Evolutionary conservation across 2,113 vertebrate genomes (phyloP), one percentile per base, ranked within the genome.

Genomic region (Podiceps cristatus): DNA sequence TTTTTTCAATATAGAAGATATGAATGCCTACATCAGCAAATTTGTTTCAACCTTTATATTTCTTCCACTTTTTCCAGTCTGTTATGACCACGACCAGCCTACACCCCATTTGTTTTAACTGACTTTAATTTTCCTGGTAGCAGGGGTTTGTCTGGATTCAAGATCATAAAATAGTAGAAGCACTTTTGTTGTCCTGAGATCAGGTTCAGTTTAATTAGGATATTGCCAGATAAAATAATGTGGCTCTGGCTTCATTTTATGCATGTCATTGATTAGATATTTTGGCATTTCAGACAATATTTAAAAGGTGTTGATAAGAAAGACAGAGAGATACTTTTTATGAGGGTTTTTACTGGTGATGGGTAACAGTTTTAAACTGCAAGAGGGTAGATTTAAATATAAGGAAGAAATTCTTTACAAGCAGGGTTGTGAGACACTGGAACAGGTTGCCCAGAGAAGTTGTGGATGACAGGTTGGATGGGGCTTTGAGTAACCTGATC

Each of bases 341-440:
- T 0, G 2, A 52, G 29, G 19, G 25, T 7, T 17, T 78, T 13
- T 33, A 60, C 37, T 31, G 31, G 31, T 0, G 1, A 37, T 13
- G 3, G 8, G 4, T 20, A 78, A 31, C 0, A 1, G 18, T 45
- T 76, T 68, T 78, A 60, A 35, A 35, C 3, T 59, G 35, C 31
- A 77, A 44, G 16, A 77, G 1, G 10, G 12, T 44, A 44, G 24
- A 19, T 27, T 60, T 35, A 45, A 31, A 37, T 53, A 37, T 37
- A 69, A 45, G 7, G 17, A 62, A 69, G 27, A 62, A 53, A 27
- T 45, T 69, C 3, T 71, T 88, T 79, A 55, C 0, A 3, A 29
- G 10, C 27, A 59, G 9, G 2, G 7, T 78, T 8, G 45, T 44
- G 20, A 60, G 13, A 17, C 25, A 55, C 9, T 60, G 37, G 10